Conservation (phyloP, 2,113 vertebrate species). For the Ginglymostoma cirratum region DNA sequence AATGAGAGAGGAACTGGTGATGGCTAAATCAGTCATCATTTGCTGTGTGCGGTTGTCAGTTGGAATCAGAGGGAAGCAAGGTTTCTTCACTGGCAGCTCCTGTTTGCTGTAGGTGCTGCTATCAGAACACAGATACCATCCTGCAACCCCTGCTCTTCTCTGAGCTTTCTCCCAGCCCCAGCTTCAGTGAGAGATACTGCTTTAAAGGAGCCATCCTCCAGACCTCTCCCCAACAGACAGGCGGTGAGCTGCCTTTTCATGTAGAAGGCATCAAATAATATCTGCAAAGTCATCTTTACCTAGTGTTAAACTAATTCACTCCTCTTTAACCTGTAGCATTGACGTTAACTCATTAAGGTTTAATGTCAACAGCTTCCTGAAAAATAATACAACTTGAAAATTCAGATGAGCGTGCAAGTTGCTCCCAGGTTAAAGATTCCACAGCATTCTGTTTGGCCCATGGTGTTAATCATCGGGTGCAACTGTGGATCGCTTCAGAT, state of each 20-base stretch:
- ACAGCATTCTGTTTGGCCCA: not conserved
- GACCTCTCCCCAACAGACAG: not conserved
- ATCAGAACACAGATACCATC: not conserved
- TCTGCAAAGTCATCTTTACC: not conserved
- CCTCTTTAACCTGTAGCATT: not conserved
- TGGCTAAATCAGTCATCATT: not conserved
- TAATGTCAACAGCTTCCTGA: not conserved
- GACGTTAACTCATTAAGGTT: not conserved
- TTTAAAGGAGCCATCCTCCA: not conserved
- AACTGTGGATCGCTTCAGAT: not conserved
- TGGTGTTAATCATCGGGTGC: not conserved
- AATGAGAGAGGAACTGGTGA: too few relatives aligned
- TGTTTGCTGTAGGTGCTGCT: not conserved
- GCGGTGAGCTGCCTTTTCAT: not conserved
- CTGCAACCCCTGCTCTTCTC: not conserved
- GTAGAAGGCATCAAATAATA: not conserved
- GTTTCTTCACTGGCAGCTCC: not conserved
- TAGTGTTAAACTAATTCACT: not conserved
- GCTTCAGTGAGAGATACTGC: not conserved
- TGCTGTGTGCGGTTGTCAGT: not conserved
- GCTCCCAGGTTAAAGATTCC: not conserved
- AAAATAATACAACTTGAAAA: not conserved
- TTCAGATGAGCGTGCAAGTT: not conserved
- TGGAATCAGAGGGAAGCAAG: not conserved
- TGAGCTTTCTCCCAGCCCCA: not conserved